Conservation (phyloP, 2,888 invertebrate species). For the Cinara cedri region DNA sequence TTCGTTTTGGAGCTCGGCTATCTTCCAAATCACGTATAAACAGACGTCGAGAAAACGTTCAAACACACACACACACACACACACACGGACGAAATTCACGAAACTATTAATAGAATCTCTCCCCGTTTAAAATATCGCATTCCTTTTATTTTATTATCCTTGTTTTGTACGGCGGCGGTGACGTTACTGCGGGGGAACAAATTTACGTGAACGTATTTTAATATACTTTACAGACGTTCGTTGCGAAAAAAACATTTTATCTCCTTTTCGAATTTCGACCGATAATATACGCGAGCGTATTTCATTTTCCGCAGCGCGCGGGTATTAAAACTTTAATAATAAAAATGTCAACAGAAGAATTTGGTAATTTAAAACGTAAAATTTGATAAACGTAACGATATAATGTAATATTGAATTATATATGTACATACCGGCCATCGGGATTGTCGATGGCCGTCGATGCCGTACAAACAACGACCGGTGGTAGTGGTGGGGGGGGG, state of each 20-base stretch:
- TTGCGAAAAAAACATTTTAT: not conserved
- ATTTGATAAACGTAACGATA: not conserved
- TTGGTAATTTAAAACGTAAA: slow-evolving; percentile 1
- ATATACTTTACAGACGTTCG: not conserved
- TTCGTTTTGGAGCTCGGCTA: slow-evolving; percentile 20
- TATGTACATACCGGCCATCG: not conserved
- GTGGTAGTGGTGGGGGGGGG: too few relatives aligned
- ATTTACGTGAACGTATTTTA: slow-evolving; percentile 7
- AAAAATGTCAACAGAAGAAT: slow-evolving; percentile 8
- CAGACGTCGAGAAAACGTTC: slow-evolving; percentile 7
- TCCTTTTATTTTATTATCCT: not conserved
- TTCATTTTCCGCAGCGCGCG: not conserved
- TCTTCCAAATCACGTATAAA: slow-evolving; percentile 37
- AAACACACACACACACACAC: not conserved
- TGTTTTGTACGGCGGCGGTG: not conserved
- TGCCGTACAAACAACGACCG: not conserved
- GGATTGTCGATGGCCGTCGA: not conserved
- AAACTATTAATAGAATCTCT: slow-evolving; percentile 6
- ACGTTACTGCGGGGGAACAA: not conserved
- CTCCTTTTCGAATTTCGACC: not conserved
- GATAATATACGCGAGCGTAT: not conserved
- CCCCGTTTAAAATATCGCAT: not conserved
- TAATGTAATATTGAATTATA: too few relatives aligned
- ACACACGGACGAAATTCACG: not conserved
- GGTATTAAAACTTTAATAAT: slow-evolving; percentile 4